Evolutionary conservation across 2,113 vertebrate genomes (phyloP), one percentile per base, ranked within the genome.

Genomic region (Telmatochromis sp.): DNA sequence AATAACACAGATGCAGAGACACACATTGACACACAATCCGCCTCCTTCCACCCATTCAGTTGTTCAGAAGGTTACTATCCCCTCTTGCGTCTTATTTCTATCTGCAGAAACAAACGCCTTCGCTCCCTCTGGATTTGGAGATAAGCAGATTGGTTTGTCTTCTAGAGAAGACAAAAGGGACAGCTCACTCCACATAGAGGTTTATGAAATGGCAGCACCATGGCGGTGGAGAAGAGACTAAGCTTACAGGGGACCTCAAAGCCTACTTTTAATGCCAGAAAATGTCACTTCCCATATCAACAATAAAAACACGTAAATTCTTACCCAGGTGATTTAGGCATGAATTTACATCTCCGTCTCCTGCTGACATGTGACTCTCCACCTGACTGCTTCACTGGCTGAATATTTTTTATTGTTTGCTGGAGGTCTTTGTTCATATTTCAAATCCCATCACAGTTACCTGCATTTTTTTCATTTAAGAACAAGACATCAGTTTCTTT

Each of bases 91-190:
- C 91, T 95, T 96, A 95, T 93, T 94, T 92, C 85, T 89, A 93
- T 95, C 90, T 80, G 89, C 86, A 31, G 86, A 92, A 91, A 92
- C 92, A 94, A 95, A 94, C 84, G 90, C 90, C 91, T 87, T 87
- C 40, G 80, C 89, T 95, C 94, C 92, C 92, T 93, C 91, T 95
- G 95, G 93, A 93, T 93, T 91, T 86, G 0, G 73, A 93, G 94
- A 95, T 95, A 94, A 95, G 95, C 94, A 93, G 95, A 96, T 95
- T 95, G 94, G 90, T 94, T 92, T 95, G 94, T 95, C 92, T 94
- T 93, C 85, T 65, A 75, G 78, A 81, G 90, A 83, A 92, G 89
- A 96, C 94, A 95, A 94, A 95, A 84, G 89, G 37, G 17, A 51
- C 73, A 92, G 89, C 92, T 89, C 90, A 80, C 78, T 91, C 88